Conservation (phyloP, 2,888 invertebrate species). For the Stegana nigrithorax region DNA sequence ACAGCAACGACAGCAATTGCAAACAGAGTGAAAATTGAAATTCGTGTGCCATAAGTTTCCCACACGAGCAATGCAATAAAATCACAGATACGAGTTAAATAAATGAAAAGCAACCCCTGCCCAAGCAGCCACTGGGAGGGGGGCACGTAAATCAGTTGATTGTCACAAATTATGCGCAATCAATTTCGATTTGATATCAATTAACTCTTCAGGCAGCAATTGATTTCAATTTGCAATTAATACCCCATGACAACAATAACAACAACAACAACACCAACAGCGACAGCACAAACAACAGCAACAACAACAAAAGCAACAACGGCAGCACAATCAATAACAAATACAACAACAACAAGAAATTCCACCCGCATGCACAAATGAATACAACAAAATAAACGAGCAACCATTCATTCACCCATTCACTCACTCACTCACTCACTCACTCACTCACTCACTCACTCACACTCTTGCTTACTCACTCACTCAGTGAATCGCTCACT, state of each 20-base stretch:
- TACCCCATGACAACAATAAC: constrained; percentile 52
- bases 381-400: background rate
- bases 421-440: background rate
- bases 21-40: no score
- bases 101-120: no score
- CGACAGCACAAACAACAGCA: constrained; percentile 44
- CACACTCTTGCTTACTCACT: no score
- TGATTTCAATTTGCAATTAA: constrained; percentile 60
- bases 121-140: no score
- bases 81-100: no score
- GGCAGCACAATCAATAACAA: constrained; percentile 60
- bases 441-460: background rate
- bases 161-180: constrained; percentile 64
- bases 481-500: background rate
- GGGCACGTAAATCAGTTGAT: constrained; percentile 41
- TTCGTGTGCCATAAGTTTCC: no score
- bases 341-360: constrained; percentile 48
- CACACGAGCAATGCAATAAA: no score
- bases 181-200: constrained; percentile 53
- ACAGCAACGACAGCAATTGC: no score
- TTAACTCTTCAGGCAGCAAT: constrained; percentile 45
- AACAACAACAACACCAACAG: constrained; percentile 51
- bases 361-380: constrained; percentile 58
- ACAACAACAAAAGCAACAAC: no score
- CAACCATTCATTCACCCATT: background rate